Conservation (phyloP, 2,113 vertebrate genomes). For the Apistogramma diplotaenia region DNA sequence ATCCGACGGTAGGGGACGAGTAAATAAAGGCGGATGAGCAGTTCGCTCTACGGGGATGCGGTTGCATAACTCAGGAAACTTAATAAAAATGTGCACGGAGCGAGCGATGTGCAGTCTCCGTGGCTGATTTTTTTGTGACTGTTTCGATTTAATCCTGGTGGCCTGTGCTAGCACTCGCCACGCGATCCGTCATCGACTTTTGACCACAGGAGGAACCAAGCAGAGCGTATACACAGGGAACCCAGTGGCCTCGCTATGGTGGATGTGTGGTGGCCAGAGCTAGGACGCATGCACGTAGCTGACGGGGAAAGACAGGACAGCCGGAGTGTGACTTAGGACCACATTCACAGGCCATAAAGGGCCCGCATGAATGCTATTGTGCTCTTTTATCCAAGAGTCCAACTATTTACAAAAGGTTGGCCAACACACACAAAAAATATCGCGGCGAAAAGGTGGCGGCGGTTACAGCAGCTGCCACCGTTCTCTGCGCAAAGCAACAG, state of each 20-base stretch:
- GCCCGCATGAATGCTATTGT: slow-evolving; percentile 69
- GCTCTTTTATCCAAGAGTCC: slow-evolving; percentile 69
- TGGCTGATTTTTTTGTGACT: slow-evolving; percentile 13
- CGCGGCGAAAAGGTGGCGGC: slow-evolving; percentile 65
- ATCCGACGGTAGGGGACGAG: slow-evolving; percentile 37
- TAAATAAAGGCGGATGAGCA: slow-evolving; percentile 49
- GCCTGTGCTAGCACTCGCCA: slow-evolving; percentile 21
- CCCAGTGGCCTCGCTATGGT: slow-evolving; percentile 65
- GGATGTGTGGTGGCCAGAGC: slow-evolving; percentile 62
- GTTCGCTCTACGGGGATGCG: slow-evolving; percentile 60
- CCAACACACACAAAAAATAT: slow-evolving; percentile 61
- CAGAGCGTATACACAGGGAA: slow-evolving; percentile 36
- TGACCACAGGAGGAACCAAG: slow-evolving; percentile 56
- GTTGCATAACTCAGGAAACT: slow-evolving; percentile 77
- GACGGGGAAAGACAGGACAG: slow-evolving; percentile 61
- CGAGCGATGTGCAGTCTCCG: slow-evolving; percentile 18
- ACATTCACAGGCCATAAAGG: slow-evolving; percentile 74
- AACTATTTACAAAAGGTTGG: slow-evolving; percentile 76
- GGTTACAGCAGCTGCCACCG: slow-evolving; percentile 71
- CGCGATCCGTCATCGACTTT: slow-evolving; percentile 40
- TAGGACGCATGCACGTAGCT: slow-evolving; percentile 75
- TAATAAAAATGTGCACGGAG: slow-evolving; percentile 65
- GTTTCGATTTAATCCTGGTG: slow-evolving; percentile 24
- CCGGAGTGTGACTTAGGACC: slow-evolving; percentile 69
- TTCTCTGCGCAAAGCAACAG: slow-evolving; percentile 72